Percentiles rank a stretch among this genome's conserved stretches.
Conservation (phyloP, 2,888 invertebrate species). For the Ellobium chinense region DNA sequence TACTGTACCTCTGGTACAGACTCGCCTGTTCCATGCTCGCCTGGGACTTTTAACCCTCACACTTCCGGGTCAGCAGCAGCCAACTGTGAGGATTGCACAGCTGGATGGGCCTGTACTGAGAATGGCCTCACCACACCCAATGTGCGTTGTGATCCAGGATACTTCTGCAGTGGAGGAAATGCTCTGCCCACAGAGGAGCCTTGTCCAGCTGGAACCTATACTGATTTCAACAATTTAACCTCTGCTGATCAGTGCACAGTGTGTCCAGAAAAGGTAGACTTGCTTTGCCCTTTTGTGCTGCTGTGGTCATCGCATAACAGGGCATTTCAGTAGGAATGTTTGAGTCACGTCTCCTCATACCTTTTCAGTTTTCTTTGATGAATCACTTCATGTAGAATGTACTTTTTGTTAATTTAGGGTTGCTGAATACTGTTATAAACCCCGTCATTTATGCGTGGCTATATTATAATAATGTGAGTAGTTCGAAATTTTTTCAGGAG, state of each 20-base stretch:
- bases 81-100: conserved; percentile 67
- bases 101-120: conserved; percentile 72
- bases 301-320: not conserved
- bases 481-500: no score
- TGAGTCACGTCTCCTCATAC: not conserved
- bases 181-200: conserved; percentile 68
- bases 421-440: no score
- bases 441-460: no score
- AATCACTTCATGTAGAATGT: no score
- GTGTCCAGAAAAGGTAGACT: conserved; percentile 60
- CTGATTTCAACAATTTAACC: conserved; percentile 73
- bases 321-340: not conserved
- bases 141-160: conserved; percentile 72
- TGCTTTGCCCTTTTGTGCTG: not conserved
- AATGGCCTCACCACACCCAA: conserved; percentile 68
- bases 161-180: conserved; percentile 76
- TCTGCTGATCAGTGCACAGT: conserved; percentile 68
- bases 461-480: no score
- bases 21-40: conserved; percentile 66
- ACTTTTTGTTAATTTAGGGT: no score
- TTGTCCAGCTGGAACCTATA: conserved; percentile 74
- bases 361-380: no score
- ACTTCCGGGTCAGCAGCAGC: conserved; percentile 51
- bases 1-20: conserved; percentile 63
- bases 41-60: conserved; percentile 71